phyloP scores from a whole-genome alignment of 92 coral and sea anemone species.

The Porites lobata region DNA sequence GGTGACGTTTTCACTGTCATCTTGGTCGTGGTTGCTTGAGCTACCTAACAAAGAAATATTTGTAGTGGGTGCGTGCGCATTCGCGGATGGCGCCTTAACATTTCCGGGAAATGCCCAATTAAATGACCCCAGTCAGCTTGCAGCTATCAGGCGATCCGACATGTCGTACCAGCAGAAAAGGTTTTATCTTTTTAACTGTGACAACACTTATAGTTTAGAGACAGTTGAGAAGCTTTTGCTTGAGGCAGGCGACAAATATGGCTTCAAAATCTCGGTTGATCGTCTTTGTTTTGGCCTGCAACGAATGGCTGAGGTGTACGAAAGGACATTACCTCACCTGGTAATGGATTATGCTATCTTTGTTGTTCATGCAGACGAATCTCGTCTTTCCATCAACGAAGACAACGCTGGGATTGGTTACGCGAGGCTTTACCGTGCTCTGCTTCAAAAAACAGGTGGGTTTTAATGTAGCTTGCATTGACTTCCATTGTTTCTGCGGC shows the following conservation, averaged over 20 bases:
- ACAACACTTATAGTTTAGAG: slow-evolving; percentile 12
- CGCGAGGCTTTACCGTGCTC: slow-evolving; percentile 53
- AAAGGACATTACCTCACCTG: background rate
- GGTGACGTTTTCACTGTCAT: too few species aligned
- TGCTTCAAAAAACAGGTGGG: slow-evolving; percentile 54
- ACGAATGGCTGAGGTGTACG: slow-evolving; percentile 59
- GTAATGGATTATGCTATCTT: slow-evolving; percentile 61
- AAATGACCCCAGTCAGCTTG: background rate
- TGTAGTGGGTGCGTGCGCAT: too few species aligned
- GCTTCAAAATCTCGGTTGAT: slow-evolving; percentile 8
- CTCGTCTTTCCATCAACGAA: slow-evolving; percentile 62
- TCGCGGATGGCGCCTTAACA: too few species aligned
- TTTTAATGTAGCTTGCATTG: background rate
- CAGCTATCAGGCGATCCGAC: background rate
- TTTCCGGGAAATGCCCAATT: background rate
- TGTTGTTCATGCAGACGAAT: slow-evolving; percentile 75
- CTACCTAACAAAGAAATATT: too few species aligned
- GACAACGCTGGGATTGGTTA: slow-evolving; percentile 46
- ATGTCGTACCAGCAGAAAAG: background rate
- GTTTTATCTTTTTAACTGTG: slow-evolving; percentile 27
- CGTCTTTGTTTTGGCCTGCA: slow-evolving; percentile 49
- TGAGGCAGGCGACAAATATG: slow-evolving; percentile 10
- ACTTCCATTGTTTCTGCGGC: too few species aligned
- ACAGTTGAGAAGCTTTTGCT: background rate
- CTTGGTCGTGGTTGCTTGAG: too few species aligned